Evolutionary conservation across 2,888 invertebrate genomes (phyloP), one percentile per base, ranked within the genome.

Genomic region (Norana najaformis): DNA sequence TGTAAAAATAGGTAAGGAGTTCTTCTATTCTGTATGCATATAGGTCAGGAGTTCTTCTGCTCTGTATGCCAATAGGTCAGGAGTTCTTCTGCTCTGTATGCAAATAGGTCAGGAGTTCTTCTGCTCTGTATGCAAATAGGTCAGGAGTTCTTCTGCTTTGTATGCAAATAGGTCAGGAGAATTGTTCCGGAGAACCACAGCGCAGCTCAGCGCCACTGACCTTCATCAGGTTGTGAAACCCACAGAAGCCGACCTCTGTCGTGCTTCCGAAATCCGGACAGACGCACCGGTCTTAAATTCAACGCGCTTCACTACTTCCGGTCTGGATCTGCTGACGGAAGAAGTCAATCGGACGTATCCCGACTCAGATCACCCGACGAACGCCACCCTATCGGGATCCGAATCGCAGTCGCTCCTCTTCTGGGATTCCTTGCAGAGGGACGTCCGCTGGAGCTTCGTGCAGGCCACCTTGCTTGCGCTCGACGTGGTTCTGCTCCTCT

Each of bases 361-460:
- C n/a, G 35, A 35, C 34, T 36, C 35, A 18, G 85, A 37, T 36
- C 20, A 35, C 1, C 36, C 23, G 85, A 85, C 20, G 36, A 85
- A 85, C 36, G 3, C 35, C 23, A 36, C n/a, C 20, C 36, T 35
- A 16, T 16, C 85, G 6, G 85, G 35, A 85, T 37, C 34, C 20
- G 85, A 85, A 36, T 36, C 85, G 13, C 20, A 37, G 18, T 35
- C 85, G 36, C 36, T 85, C 20, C 23, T 36, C 85, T 37, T 85
- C 85, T 35, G 35, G 36, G 85, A 85, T 37, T 69, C 69, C 69
- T n/a, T 69, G 30, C 16, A 30, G 0, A n/a, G 30, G 69, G 69
- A 69, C n/a, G n/a, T 69, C 30, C 36, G 36, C 35, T 85, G 85
- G 85, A 85, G 36, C 34, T 85, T 85, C 85, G n/a, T 85, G 36